Base-by-base conservation (phyloP, 2,888 invertebrate genomes). In the Ochropleura plecta region DNA sequence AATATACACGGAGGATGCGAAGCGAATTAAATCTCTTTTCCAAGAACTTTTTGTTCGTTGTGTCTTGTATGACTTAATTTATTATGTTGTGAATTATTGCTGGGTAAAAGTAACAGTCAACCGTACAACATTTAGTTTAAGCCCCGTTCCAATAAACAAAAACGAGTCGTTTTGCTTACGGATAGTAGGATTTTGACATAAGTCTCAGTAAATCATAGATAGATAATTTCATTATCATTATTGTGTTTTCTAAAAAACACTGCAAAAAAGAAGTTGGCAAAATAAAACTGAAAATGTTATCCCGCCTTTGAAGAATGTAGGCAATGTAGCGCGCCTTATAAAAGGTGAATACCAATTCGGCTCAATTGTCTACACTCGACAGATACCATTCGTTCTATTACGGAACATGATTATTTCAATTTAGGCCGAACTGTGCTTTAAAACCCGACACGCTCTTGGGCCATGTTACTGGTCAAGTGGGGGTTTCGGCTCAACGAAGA, bases 351-450 rank as follows among this genome's bases (percentile, higher is more conserved):
- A 63, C 44, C 44, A 63, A 57, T 76, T 71, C 48, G 55, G 14
- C 18, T 79, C 79, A 44, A 55, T 63, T 57, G 55, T 78, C 49
- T 63, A 49, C 55, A 14, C 48, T 60, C 49, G 14, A 51, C 62
- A 14, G 18, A 63, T 64, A 40, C 40, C 59, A 60, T 49, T 5
- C 8, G 51, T 57, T 55, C 40, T 51, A 57, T 44, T 42, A 48
- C 51, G 46, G 46, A 64, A 46, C 65, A 72, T 40, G 49, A 67
- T 67, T 12, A 74, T 66, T 49, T 62, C 7, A 49, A 62, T 57
- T 78, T 18, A 7, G 81, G 20, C 74, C 57, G 46, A 63, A 51
- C 46, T 62, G 60, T 63, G 18, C 57, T 70, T 63, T 64, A 18
- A 42, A 65, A 53, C 44, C 18, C 40, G 49, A 55, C 20, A 71